Evolutionary conservation across 2,888 invertebrate genomes (phyloP).

Genomic region (Frankliniella fusca): DNA sequence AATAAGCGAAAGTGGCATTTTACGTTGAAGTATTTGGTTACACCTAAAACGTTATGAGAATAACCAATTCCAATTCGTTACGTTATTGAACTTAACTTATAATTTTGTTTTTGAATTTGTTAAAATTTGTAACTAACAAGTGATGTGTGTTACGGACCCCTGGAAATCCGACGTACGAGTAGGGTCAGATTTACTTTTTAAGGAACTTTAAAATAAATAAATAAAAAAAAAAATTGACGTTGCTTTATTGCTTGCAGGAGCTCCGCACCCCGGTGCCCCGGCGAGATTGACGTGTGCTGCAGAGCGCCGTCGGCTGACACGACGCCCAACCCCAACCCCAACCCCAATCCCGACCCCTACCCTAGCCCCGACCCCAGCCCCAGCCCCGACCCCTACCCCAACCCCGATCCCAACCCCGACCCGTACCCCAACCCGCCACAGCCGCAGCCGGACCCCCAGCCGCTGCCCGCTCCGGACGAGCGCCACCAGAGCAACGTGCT

Average conservation of each 20-base stretch:
- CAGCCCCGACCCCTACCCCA: background rate
- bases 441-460: background rate
- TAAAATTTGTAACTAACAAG: no score
- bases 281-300: conserved; percentile 14
- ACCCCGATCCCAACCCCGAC: background rate
- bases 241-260: background rate
- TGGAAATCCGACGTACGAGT: no score
- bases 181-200: no score
- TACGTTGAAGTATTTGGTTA: no score
- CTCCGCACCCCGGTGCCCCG: background rate
- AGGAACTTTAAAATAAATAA: no score
- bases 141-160: no score
- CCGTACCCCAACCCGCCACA: background rate
- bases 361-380: background rate
- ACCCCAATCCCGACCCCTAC: background rate
- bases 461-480: background rate
- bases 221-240: no score
- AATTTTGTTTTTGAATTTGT: no score
- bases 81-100: no score
- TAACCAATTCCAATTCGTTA: no score
- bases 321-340: background rate
- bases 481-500: background rate
- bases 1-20: no score
- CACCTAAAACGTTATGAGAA: no score
- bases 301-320: background rate